Conservation (phyloP, 1,140 invertebrate species). For the Diorhabda elongata region DNA sequence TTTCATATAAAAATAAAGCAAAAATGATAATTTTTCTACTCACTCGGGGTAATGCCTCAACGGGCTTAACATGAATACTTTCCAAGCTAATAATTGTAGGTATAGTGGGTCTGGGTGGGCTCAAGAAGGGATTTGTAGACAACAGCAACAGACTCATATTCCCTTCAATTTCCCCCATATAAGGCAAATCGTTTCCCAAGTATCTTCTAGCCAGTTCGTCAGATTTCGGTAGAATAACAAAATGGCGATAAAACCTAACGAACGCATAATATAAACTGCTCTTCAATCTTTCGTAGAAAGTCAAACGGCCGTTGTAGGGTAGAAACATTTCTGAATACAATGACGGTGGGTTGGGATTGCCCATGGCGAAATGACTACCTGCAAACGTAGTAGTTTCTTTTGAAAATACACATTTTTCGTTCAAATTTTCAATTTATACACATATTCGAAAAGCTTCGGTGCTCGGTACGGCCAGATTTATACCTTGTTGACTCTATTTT, state of each 20-base stretch:
- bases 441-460: too few species aligned
- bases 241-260: slow-evolving; percentile 33
- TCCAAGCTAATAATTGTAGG: slow-evolving; percentile 50
- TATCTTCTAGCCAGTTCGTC: slow-evolving; percentile 42
- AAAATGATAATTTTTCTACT: slow-evolving; percentile 15
- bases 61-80: slow-evolving; percentile 48
- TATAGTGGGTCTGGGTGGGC: slow-evolving; percentile 48
- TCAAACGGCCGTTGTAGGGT: slow-evolving; percentile 25
- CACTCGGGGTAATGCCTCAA: slow-evolving; percentile 44
- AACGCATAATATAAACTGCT: slow-evolving; percentile 29
- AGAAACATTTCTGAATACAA: slow-evolving; percentile 31
- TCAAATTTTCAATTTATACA: too few species aligned
- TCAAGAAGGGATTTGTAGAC: slow-evolving; percentile 49
- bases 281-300: slow-evolving; percentile 25
- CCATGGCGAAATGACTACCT: slow-evolving; percentile 26
- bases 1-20: neutral
- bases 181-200: slow-evolving; percentile 46
- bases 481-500: too few species aligned
- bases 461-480: too few species aligned
- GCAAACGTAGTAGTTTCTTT: neutral
- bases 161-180: slow-evolving; percentile 48
- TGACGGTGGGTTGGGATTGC: slow-evolving; percentile 27
- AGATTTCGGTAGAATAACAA: slow-evolving; percentile 29
- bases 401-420: neutral
- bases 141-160: slow-evolving; percentile 53